Conservation (phyloP, 2,113 vertebrate species). For the Equus quagga region DNA sequence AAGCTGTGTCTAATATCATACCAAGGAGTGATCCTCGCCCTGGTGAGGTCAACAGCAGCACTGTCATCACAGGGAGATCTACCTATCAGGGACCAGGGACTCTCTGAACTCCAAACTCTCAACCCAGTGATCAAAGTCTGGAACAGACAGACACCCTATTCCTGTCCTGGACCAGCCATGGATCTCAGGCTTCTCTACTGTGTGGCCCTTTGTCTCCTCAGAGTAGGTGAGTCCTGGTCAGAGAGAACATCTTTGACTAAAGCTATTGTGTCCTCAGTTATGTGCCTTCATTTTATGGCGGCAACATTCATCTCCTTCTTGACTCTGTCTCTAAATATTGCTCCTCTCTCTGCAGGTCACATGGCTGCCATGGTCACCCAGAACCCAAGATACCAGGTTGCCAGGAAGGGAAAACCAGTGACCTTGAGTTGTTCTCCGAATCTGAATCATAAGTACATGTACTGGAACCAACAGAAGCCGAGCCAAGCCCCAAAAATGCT, state of each 20-base stretch:
- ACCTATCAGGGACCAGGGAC: not conserved
- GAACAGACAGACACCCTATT: not conserved
- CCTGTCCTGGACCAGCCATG: not conserved
- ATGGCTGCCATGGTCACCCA: not conserved
- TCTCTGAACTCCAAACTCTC: not conserved
- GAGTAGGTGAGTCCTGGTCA: not conserved
- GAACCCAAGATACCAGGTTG: slow-evolving; percentile 33
- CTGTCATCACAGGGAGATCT: not conserved
- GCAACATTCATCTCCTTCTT: not conserved
- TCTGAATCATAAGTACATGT: not conserved
- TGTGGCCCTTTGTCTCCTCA: not conserved
- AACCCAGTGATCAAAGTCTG: not conserved
- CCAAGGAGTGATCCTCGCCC: not conserved
- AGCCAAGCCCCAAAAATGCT: slow-evolving; percentile 43
- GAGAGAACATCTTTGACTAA: not conserved
- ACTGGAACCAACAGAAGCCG: slow-evolving; percentile 66
- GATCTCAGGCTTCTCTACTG: not conserved
- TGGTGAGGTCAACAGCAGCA: not conserved
- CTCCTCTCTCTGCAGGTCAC: not conserved
- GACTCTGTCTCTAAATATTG: not conserved
- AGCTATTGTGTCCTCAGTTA: not conserved
- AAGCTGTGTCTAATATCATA: not conserved
- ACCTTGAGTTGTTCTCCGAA: slow-evolving; percentile 32
- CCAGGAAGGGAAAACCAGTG: not conserved
- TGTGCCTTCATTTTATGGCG: not conserved